Percentiles rank a stretch among this genome's conserved stretches.
These are phyloP conservation scores for Bambusicola thoracicus DNA, from an alignment of 2,113 vertebrate species.

Conservation along the genomic window DNA sequence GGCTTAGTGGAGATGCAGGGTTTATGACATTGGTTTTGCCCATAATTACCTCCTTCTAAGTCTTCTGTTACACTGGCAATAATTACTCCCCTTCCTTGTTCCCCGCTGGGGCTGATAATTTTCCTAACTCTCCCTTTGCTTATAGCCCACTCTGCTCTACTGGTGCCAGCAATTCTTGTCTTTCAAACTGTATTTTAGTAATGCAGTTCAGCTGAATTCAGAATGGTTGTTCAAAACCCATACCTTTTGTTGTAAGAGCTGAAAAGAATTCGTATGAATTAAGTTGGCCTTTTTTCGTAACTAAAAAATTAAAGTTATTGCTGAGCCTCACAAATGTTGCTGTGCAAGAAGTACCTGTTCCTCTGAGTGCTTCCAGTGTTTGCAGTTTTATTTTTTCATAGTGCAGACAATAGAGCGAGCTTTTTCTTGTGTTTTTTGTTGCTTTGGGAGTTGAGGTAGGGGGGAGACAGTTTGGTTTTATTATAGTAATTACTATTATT, in stretches of 20 bases:
- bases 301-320: background rate
- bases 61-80: background rate
- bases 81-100: background rate
- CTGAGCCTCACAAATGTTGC: background rate
- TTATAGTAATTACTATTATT: background rate
- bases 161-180: slow-evolving; percentile 22
- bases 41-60: background rate
- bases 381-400: background rate
- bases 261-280: background rate
- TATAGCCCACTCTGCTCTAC: background rate
- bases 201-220: background rate
- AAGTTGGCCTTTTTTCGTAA: background rate
- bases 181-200: background rate
- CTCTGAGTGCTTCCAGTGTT: background rate
- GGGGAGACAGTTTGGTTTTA: background rate
- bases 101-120: background rate
- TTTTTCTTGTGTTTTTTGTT: slow-evolving; percentile 22
- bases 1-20: background rate
- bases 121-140: background rate
- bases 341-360: background rate
- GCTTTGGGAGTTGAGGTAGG: background rate
- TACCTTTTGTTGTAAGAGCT: background rate
- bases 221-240: background rate
- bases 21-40: background rate
- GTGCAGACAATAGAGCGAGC: background rate